Base-by-base conservation (phyloP, 1,140 invertebrate species). In the Trinorchestia longiramus region DNA sequence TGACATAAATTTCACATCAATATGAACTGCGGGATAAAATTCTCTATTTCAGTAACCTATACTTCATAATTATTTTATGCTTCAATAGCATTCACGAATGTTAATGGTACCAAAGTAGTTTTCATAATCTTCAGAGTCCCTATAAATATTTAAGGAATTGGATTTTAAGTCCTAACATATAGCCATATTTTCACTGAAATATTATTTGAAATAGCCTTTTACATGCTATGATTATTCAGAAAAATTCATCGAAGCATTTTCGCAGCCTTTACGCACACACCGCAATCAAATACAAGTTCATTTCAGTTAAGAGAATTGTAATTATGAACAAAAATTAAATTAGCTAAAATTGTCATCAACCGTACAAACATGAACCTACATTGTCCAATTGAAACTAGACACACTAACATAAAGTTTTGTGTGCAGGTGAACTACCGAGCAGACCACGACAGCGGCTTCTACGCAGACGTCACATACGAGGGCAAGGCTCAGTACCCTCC, bases 371-470 rank as follows among this genome's bases (percentile, higher is more conserved):
- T 36, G 62, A 77, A 77, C 28, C 3, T 36, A 77, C 3, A 23
- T 3, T 23, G 15, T 77, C 36, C 11, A 77, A 36, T 36, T 19
- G 3, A 77, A 77, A 19, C 62, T 3, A 36, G 62, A 77, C 28
- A 77, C 62, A 28, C 28, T 77, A 77, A 77, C 8, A 77, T 15
- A 28, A 77, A 77, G 36, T 15, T 77, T 11, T 11, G 36, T 36
- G 62, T 77, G 36, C 92, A 96, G 96, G 97, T 97, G 44, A 96
- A 97, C 42, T 97, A 97, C 96, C 77, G 96, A 15, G 97, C 97
- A 28, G 97, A 97, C 95, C 96, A 96, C 91, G 57, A 97, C 43
- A 96, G 95, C 47, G 97, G 97, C 36, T 97, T 97, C 96, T 96
- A 96, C 42, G 97, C 97, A 44, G 96, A 97, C 43, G 97, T 97